Base-by-base conservation (phyloP, 2,113 vertebrate genomes). In the Anarhynchus alexandrinus region DNA sequence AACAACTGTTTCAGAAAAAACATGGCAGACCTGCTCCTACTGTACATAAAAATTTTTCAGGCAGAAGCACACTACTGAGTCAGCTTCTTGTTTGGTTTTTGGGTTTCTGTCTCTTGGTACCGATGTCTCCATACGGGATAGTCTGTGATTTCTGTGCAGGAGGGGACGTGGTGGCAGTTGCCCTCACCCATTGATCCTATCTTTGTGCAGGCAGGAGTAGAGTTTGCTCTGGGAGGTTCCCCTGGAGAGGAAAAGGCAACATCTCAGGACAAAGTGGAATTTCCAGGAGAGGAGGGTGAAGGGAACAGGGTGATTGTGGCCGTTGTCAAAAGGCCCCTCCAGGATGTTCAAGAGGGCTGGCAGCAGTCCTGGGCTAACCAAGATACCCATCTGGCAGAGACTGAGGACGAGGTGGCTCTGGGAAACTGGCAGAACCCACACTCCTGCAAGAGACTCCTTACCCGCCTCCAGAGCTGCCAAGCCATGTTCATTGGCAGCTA, bases 401-500 rank as follows among this genome's bases (percentile, higher is more conserved):
- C 17, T 78, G 65, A 49, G 57, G 13, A 43, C 11, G 20, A 42
- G 49, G 30, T 71, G 30, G 9, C 11, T 78, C 47, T 42, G n/a
- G 17, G n/a, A 82, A 76, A 74, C 45, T 59, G 27, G 11, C 16
- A 49, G 16, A 55, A 36, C 3, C 4, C 30, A 29, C 47, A 30
- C 5, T 70, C 25, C 38, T 45, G 32, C 57, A 47, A 45, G 9
- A 43, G 21, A 21, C 11, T 58, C 7, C 7, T 79, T 27, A 45
- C 4, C 16, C 1, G 2, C 17, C 21, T 89, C 11, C 22, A 73
- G 52, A 73, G 12, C 7, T 55, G 18, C 15, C 8, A 38, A 72
- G 29, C 3, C 8, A 4, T 1, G 12, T 4, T 42, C 3, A 0
- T 40, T 58, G n/a, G 9, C 57, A 72, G 29, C 4, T 62, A 32